Evolutionary conservation across 2,797 vertebrate species (phyloP).

Genomic region (Tapirus indicus): DNA sequence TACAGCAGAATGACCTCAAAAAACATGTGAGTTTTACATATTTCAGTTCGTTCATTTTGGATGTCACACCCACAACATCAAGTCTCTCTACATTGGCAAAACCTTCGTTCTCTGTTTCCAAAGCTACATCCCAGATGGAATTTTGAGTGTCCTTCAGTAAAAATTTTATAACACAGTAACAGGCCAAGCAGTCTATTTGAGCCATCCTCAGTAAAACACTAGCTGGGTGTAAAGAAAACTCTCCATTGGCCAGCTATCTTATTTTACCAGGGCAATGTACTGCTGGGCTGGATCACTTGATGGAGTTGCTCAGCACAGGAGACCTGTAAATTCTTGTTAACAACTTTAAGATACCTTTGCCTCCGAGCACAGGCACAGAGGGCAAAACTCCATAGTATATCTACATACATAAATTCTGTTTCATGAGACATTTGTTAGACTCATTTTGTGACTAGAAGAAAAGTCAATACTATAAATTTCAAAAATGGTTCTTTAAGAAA

Average conservation of each 20-base stretch:
- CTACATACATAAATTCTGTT: constrained; percentile 55
- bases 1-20: background rate
- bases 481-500: constrained; percentile 53
- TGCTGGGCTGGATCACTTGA: background rate
- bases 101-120: background rate
- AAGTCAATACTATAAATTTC: constrained; percentile 57
- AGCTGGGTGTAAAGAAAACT: background rate
- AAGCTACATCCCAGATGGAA: background rate
- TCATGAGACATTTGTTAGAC: constrained; percentile 43
- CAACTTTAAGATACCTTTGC: constrained; percentile 66
- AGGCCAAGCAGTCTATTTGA: background rate
- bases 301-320: background rate
- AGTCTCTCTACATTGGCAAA: background rate
- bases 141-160: background rate
- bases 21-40: background rate
- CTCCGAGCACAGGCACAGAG: background rate
- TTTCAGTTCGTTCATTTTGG: background rate
- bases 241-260: background rate
- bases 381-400: background rate
- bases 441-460: constrained; percentile 8
- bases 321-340: constrained; percentile 64
- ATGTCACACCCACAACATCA: background rate
- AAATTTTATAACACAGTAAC: background rate
- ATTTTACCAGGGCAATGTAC: constrained; percentile 54
- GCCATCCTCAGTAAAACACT: background rate